Base-by-base conservation (phyloP, 2,113 vertebrate genomes). In the Taxidea taxus region DNA sequence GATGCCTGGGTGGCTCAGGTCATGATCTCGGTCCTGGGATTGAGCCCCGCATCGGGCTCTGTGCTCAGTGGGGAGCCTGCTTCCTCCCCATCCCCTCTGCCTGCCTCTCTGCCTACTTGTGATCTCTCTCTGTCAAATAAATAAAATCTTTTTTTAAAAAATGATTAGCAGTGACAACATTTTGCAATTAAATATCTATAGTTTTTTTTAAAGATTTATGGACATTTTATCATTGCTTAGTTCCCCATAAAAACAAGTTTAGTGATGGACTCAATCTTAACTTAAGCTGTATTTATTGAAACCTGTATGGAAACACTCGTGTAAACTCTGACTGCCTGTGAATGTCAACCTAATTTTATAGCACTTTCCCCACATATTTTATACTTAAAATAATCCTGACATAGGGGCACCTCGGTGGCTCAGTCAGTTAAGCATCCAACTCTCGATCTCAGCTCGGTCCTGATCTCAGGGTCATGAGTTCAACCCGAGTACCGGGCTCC, bases 221-320 rank as follows among this genome's bases (percentile, higher is more conserved):
- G 54, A 72, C 27, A 42, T 64, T 80, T 85, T 66, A 68, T 74
- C 21, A 85, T 51, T 31, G 31, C 27, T 94, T 87, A 87, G 10
- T 15, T 29, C 34, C 34, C 37, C 85, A 62, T 29, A 64, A 91
- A 83, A 42, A 10, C 27, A 44, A 56, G 12, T 74, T 87, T 74
- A 88, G 49, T 64, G 37, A 70, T 64, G 18, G 72, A 75, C 37
- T 77, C 49, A 56, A 39, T 27, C 31, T 6, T 86, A 21, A 21
- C n/a, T 54, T 87, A 90, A 82, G 58, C 16, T 91, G 92, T 85
- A 90, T 87, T 94, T 84, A 93, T 58, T 87, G 31, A 78, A 29
- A n/a, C 37, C 62, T 82, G 1, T 49, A 34, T 86, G 49, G 34
- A 93, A 80, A 95, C 34, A 8, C 9, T 90, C 42, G 56, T 87